Base-by-base conservation (phyloP, 2,888 invertebrate genomes). In the Hybos culiciformis region DNA sequence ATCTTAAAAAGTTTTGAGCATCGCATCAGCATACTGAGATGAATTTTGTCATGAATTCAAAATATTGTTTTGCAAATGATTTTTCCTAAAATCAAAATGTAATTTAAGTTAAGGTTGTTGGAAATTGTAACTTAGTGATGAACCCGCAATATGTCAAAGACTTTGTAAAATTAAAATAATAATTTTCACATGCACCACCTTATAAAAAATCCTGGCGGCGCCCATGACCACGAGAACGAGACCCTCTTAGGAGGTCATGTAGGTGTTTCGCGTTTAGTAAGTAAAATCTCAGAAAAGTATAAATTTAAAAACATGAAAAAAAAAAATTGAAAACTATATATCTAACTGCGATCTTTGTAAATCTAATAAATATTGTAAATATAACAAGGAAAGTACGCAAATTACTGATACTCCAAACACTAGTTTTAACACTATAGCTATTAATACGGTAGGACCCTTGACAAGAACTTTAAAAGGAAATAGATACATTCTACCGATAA, bases 391-490 rank as follows among this genome's bases (percentile, higher is more conserved):
- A 7, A 15, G 15, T 2, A 12, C 19, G 5, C 6, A 6, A 11
- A 14, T 41, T 14, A 34, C 21, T 1, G n/a, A 24, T 8, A 41
- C 26, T 6, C 41, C 34, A 3, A n/a, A 12, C 11, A 3, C 11
- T 6, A 12, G 24, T 5, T 41, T 34, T 20, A 26, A 41, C 23
- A 9, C 4, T 24, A 23, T 34, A 18, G 14, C 15, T 3, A 17
- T 41, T 4, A 34, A 34, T 15, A 41, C 41, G n/a, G 41, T 34
- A 24, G 24, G 41, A 15, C 34, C 41, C 12, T 21, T 41, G n/a
- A n/a, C n/a, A 34, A 21, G n/a, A 34, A n/a, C 18, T 24, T 17
- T 18, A 12, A 41, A 34, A 4, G 3, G 26, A 7, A 24, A 14
- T 6, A 41, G 24, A 34, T 41, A 41, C 9, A 41, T 41, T 14